These are phyloP conservation scores for Muscina levida DNA, from an alignment of 2,888 invertebrate species.

Conservation along the genomic window DNA sequence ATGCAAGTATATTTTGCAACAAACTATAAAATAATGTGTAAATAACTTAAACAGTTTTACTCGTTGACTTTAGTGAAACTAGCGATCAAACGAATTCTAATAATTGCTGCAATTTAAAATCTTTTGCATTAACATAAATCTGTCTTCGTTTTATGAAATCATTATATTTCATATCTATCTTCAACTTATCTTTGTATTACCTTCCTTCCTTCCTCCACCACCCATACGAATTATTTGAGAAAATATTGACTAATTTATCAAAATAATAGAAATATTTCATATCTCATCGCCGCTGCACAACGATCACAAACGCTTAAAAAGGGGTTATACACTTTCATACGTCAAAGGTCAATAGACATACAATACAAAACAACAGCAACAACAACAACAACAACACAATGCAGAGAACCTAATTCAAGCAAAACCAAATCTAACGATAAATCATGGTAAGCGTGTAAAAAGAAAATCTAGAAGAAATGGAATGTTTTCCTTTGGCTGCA, in stretches of 20 bases:
- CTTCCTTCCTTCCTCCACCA: too few species aligned
- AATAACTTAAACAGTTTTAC: too few species aligned
- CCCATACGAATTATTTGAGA: constrained; percentile 1
- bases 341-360: constrained; percentile 54
- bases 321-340: constrained; percentile 45
- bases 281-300: neutral
- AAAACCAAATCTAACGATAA: constrained; percentile 8
- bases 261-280: neutral
- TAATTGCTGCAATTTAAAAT: too few species aligned
- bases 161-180: too few species aligned
- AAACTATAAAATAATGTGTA: too few species aligned
- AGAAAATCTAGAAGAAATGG: constrained; percentile 4
- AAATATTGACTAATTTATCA: constrained; percentile 5
- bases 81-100: too few species aligned
- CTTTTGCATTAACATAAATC: too few species aligned
- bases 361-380: neutral
- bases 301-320: constrained; percentile 28
- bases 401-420: neutral
- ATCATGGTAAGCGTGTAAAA: constrained; percentile 7
- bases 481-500: neutral
- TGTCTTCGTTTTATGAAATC: too few species aligned
- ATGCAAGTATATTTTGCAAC: too few species aligned
- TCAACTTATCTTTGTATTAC: too few species aligned
- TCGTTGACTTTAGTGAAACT: too few species aligned
- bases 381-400: neutral